Conservation (phyloP, 2,797 vertebrate species). For the Esox masquinongy region DNA sequence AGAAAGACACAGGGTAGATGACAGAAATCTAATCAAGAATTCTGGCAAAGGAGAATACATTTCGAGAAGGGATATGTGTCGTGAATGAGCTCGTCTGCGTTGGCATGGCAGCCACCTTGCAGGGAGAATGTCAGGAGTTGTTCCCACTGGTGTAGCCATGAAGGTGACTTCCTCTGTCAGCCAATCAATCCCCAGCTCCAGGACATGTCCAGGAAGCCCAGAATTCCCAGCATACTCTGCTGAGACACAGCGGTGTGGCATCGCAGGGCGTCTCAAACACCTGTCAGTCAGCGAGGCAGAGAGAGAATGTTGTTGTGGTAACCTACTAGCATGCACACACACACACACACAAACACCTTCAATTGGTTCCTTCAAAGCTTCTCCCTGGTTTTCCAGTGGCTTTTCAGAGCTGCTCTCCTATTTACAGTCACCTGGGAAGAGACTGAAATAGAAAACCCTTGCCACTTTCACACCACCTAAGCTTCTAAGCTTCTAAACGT, state of each 20-base stretch:
- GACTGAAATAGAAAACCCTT: slow-evolving; percentile 32
- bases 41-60: background rate
- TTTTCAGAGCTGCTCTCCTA: slow-evolving; percentile 40
- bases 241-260: slow-evolving; percentile 43
- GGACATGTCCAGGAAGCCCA: slow-evolving; percentile 24
- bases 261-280: slow-evolving; percentile 37
- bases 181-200: slow-evolving; percentile 20
- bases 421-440: slow-evolving; percentile 31
- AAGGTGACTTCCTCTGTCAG: slow-evolving; percentile 21
- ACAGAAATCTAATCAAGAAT: background rate
- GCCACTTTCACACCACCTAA: slow-evolving; percentile 25
- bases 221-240: slow-evolving; percentile 41
- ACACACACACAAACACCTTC: slow-evolving; percentile 20
- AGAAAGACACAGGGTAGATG: background rate
- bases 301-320: slow-evolving; percentile 35
- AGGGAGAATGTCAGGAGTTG: slow-evolving; percentile 14
- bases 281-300: slow-evolving; percentile 55
- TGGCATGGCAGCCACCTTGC: slow-evolving; percentile 4
- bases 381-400: slow-evolving; percentile 47
- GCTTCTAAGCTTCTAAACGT: background rate
- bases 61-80: background rate
- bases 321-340: slow-evolving; percentile 19
- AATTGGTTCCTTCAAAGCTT: slow-evolving; percentile 42
- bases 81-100: slow-evolving; percentile 2
- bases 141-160: slow-evolving; percentile 26